A percentile compares a stretch with the other conserved stretches of the same genome.
phyloP scores from a whole-genome alignment of 2,888 invertebrate genomes.

The Falcaria lacertinaria region DNA sequence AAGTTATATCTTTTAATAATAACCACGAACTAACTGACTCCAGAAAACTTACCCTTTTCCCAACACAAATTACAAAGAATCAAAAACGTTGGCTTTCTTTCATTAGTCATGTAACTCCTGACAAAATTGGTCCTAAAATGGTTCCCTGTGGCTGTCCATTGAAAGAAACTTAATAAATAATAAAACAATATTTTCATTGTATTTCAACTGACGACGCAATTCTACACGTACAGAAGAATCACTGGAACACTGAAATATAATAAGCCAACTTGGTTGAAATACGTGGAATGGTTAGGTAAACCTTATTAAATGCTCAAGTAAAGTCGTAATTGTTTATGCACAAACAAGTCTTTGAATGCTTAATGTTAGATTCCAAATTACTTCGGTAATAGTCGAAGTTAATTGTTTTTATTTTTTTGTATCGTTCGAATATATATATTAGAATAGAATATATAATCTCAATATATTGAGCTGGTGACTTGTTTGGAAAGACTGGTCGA shows the following conservation, averaged over 20 bases:
- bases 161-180: background rate
- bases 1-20: too few relatives aligned
- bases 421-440: too few relatives aligned
- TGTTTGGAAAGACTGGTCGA: too few relatives aligned
- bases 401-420: too few relatives aligned
- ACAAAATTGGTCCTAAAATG: constrained; percentile 24
- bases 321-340: background rate
- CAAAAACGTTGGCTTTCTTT: constrained; percentile 42
- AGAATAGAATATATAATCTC: too few relatives aligned
- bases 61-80: constrained; percentile 42
- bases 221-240: background rate
- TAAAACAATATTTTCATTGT: background rate
- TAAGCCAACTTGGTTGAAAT: too few relatives aligned
- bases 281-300: background rate
- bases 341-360: background rate
- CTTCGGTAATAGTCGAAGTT: too few relatives aligned
- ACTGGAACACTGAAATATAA: background rate
- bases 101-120: constrained; percentile 40
- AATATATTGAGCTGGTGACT: too few relatives aligned
- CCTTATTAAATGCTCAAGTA: background rate
- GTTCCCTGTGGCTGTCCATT: background rate
- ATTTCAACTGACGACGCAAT: background rate
- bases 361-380: background rate
- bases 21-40: too few relatives aligned
- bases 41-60: constrained; percentile 25